Evolutionary conservation across 2,113 vertebrate species (phyloP).

Genomic region (Cinclus cinclus): DNA sequence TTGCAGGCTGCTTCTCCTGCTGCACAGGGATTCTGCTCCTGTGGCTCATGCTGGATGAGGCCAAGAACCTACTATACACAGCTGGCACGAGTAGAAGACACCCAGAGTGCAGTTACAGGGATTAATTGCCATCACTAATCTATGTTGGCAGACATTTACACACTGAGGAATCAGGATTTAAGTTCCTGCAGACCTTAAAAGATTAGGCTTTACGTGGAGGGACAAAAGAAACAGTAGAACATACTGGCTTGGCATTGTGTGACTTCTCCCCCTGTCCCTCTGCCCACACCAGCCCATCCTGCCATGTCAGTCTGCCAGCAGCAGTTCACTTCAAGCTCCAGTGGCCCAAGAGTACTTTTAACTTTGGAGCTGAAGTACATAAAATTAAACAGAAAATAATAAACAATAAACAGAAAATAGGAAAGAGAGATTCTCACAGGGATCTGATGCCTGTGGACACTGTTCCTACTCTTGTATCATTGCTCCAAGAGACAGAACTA

Average conservation of each 20-base stretch:
- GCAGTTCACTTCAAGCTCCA: neutral
- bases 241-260: neutral
- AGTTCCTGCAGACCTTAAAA: slow-evolving; percentile 11
- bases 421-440: neutral
- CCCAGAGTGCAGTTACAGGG: neutral
- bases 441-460: neutral
- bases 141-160: neutral
- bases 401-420: neutral
- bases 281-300: neutral
- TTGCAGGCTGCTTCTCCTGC: neutral
- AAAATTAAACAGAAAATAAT: neutral
- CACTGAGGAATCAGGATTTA: neutral
- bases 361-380: neutral
- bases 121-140: slow-evolving; percentile 21
- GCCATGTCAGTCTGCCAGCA: neutral
- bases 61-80: neutral
- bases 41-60: neutral
- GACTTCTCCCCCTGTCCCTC: neutral
- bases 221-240: neutral
- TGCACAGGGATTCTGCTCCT: neutral
- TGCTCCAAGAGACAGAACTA: neutral
- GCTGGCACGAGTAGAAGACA: neutral
- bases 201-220: neutral
- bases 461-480: neutral
- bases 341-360: neutral